Base-by-base conservation (phyloP, 2,113 vertebrate species). In the Peromyscus leucopus region DNA sequence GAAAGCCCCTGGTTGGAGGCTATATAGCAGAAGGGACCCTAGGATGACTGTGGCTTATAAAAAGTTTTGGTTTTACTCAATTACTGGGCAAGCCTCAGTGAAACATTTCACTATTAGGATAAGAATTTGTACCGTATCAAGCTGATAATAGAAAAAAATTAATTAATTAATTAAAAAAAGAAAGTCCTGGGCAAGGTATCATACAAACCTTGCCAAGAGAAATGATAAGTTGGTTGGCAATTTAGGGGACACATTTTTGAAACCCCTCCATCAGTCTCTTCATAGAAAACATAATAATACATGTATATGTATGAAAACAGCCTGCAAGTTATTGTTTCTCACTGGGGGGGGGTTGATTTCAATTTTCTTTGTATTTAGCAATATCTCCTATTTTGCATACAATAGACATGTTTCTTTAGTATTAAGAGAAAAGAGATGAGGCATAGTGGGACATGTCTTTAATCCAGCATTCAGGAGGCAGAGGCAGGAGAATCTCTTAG, bases 361-460 rank as follows among this genome's bases (percentile, higher is more conserved):
- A 46, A 82, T 89, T 96, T 93, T 95, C 74, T 72, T 71, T 88
- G 39, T 94, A 88, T 88, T 95, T 91, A 94, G 51, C 22, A 89
- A 67, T 65, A 90, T 65, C 89, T 89, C 61, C 59, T 91, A 91
- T 28, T 82, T 95, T 86, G 80, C 97, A 88, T 69, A 80, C 95
- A 88, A 75, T 39, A 86, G 51, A 90, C 28, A 88, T 17, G 79
- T 94, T 93, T 94, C 42, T 51, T 92, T 92, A 80, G 79, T 87
- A 65, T 46, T 90, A 88, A 92, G 78, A 83, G 80, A 92, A 51
- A 55, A 76, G 86, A 42, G 11, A 19, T 19, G 51, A 21, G n/a
- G 39, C 19, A 71, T 36, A 71, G 33, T 17, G 15, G 15, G 6
- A 71, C 69, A 51, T 8, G 26, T 15, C 76, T 79, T 51, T 79